These are phyloP conservation scores for Leiothrix lutea DNA, from an alignment of 2,113 vertebrate genomes.

Conservation along the genomic window DNA sequence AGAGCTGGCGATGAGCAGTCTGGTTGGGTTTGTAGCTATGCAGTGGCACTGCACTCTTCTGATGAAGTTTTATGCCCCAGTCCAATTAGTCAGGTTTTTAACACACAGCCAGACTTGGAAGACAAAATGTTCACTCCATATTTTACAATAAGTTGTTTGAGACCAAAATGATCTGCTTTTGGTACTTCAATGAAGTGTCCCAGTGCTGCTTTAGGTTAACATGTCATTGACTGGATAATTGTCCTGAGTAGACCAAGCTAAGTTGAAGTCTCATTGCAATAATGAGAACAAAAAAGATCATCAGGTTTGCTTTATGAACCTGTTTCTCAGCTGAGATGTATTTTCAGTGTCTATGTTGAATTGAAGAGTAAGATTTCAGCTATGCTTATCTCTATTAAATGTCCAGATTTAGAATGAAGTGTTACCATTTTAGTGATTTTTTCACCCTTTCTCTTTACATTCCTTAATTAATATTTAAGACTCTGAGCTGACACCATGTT, in stretches of 20 bases:
- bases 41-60: too few species aligned
- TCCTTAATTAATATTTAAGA: background rate
- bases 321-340: background rate
- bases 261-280: background rate
- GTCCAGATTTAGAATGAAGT: background rate
- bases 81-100: background rate
- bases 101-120: background rate
- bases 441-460: background rate
- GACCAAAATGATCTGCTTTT: background rate
- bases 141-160: background rate
- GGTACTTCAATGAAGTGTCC: background rate
- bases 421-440: background rate
- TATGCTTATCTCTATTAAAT: background rate
- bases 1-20: background rate
- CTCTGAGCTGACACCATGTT: background rate
- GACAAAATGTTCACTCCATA: background rate
- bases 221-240: background rate
- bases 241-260: background rate
- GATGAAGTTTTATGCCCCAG: background rate
- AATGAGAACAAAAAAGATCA: rapidly evolving
- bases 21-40: background rate
- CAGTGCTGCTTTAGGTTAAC: background rate
- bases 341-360: background rate
- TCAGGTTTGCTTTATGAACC: background rate
- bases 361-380: background rate